phyloP scores from a whole-genome alignment of 2,888 invertebrate species.

The Arenicola marina region DNA sequence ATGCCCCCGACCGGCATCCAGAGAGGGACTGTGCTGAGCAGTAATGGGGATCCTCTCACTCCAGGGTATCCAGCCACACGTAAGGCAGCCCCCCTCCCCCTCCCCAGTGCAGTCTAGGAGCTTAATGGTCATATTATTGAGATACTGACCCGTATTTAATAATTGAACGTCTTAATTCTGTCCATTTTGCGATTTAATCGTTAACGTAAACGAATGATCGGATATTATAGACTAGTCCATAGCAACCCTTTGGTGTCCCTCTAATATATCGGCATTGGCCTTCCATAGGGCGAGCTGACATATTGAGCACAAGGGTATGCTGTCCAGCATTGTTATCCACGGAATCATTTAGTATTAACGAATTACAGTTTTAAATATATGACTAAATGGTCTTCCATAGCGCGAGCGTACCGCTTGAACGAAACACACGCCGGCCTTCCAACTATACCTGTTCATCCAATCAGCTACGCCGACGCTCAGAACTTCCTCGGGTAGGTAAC shows the following conservation, averaged over 20 bases:
- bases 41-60: conserved; percentile 63
- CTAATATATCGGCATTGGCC: too few relatives aligned
- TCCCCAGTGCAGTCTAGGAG: background rate
- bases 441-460: conserved; percentile 55
- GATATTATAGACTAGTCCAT: too few relatives aligned
- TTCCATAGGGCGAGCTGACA: too few relatives aligned
- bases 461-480: conserved; percentile 52
- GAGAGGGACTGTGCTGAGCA: conserved; percentile 56
- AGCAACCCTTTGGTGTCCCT: too few relatives aligned
- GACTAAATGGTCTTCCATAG: too few relatives aligned
- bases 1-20: conserved; percentile 63
- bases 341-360: too few relatives aligned
- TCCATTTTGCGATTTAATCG: too few relatives aligned
- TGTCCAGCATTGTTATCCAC: too few relatives aligned
- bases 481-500: conserved; percentile 23
- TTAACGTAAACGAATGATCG: too few relatives aligned
- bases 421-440: conserved; percentile 43
- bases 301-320: too few relatives aligned
- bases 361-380: too few relatives aligned
- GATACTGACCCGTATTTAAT: background rate
- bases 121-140: background rate
- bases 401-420: too few relatives aligned
- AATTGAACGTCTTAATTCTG: background rate
- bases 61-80: conserved; percentile 60
- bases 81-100: conserved; percentile 7